Conservation (phyloP, 2,113 vertebrate genomes). For the Synchiropus splendidus region DNA sequence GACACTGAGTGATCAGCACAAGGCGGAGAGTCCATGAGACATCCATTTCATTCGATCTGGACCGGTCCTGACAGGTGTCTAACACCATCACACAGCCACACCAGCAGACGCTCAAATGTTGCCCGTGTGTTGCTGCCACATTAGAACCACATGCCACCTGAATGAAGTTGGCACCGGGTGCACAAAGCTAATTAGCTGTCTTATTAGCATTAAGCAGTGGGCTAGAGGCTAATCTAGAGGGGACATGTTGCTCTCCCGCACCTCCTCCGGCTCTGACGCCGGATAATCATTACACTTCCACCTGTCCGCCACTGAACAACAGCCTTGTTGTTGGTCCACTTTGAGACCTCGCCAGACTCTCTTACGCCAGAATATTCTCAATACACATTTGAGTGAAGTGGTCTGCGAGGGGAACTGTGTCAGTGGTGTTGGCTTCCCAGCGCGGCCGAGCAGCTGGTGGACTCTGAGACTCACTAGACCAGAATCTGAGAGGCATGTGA, state of each 20-base stretch:
- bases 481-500: slow-evolving; percentile 52
- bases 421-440: slow-evolving; percentile 39
- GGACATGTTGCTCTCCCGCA: slow-evolving; percentile 16
- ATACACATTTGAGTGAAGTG: no score
- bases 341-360: no score
- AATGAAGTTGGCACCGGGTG: slow-evolving; percentile 31
- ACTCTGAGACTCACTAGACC: slow-evolving; percentile 39
- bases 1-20: no score
- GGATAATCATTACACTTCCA: slow-evolving; percentile 15
- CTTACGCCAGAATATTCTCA: background rate
- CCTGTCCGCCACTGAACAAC: slow-evolving; percentile 12
- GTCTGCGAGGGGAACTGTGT: no score
- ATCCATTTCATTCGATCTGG: no score
- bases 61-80: no score
- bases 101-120: no score
- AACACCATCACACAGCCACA: no score
- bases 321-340: no score
- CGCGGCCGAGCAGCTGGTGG: slow-evolving; percentile 34
- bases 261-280: slow-evolving; percentile 1
- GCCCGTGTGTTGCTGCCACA: no score
- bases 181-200: slow-evolving; percentile 43
- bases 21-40: no score
- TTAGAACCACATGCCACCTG: slow-evolving; percentile 7
- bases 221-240: slow-evolving; percentile 32
- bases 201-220: slow-evolving; percentile 28